phyloP scores from a whole-genome alignment of 2,888 invertebrate genomes.

The Cantharis rustica region DNA sequence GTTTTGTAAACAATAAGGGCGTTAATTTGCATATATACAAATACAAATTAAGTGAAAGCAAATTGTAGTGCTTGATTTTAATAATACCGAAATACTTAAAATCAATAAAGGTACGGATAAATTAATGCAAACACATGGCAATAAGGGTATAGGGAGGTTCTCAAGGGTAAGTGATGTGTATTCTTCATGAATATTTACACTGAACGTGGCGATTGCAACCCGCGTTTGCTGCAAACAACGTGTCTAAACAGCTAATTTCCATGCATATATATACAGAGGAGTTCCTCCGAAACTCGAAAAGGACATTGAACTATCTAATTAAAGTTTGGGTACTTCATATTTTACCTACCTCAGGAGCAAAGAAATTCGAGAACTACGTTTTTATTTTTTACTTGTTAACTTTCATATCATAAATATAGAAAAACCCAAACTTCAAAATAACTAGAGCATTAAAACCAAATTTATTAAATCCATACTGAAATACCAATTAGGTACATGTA shows the following conservation, averaged over 20 bases:
- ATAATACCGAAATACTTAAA: slow-evolving; percentile 11
- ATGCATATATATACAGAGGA: slow-evolving; percentile 41
- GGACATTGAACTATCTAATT: slow-evolving; percentile 33
- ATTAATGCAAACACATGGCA: slow-evolving; percentile 32
- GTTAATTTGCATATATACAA: background rate
- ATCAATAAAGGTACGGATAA: slow-evolving; percentile 27
- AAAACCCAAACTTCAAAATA: background rate
- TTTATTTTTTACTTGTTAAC: background rate
- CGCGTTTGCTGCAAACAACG: slow-evolving; percentile 42
- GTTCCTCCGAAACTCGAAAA: slow-evolving; percentile 32
- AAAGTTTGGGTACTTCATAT: slow-evolving; percentile 30
- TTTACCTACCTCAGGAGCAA: background rate
- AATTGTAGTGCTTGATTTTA: slow-evolving; percentile 7
- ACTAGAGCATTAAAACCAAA: background rate
- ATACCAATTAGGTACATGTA: background rate
- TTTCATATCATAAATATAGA: background rate
- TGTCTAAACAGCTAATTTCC: slow-evolving; percentile 45
- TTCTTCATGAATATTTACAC: slow-evolving; percentile 45
- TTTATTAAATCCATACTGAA: background rate
- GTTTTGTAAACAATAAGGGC: background rate
- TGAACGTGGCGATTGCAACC: slow-evolving; percentile 40
- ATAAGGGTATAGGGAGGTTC: slow-evolving; percentile 34
- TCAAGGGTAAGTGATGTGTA: slow-evolving; percentile 38
- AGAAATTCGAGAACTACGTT: background rate
- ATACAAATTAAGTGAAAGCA: background rate